Evolutionary conservation across 64 coral and sea anemone species (phyloP).

Genomic region (Stylophora pistillata): DNA sequence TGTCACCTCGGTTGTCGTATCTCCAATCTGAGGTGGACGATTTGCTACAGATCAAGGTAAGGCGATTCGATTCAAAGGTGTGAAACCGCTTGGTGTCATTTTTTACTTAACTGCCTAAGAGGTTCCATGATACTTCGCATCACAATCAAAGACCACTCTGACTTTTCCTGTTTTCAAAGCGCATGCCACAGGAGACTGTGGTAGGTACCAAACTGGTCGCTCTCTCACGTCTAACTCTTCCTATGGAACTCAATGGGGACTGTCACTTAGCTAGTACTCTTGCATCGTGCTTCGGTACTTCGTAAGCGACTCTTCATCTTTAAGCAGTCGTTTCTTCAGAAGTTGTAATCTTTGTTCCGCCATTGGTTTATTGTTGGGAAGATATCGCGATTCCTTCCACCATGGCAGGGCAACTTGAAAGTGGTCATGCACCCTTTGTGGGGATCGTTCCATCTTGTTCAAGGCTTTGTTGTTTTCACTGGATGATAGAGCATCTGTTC

Average conservation of each 20-base stretch:
- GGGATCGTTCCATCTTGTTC: background rate
- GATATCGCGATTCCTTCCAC: background rate
- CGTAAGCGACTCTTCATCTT: background rate
- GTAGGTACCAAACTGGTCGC: conserved; percentile 41
- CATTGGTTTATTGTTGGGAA: background rate
- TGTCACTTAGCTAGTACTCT: background rate
- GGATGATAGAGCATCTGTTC: background rate
- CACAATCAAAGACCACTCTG: conserved; percentile 53
- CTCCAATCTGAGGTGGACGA: conserved; percentile 36
- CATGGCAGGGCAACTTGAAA: conserved; percentile 45
- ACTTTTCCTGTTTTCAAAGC: conserved; percentile 16
- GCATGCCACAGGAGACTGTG: conserved; percentile 40
- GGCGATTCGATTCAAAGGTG: conserved; percentile 40
- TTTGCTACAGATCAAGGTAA: conserved; percentile 14
- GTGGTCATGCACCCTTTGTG: conserved; percentile 17
- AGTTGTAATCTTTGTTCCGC: conserved; percentile 20
- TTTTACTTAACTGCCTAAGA: conserved; percentile 49
- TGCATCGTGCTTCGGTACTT: conserved; percentile 12
- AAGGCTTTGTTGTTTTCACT: conserved; percentile 8
- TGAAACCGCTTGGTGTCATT: conserved; percentile 28
- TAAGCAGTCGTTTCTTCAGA: conserved; percentile 33
- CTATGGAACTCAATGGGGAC: conserved; percentile 18
- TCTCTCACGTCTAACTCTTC: background rate
- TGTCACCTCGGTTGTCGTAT: conserved; percentile 8
- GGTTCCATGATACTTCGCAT: conserved; percentile 16